Percentiles rank a stretch among this genome's conserved stretches.
phyloP scores from a whole-genome alignment of 2,888 invertebrate genomes.

The Scaeva pyrastri region DNA sequence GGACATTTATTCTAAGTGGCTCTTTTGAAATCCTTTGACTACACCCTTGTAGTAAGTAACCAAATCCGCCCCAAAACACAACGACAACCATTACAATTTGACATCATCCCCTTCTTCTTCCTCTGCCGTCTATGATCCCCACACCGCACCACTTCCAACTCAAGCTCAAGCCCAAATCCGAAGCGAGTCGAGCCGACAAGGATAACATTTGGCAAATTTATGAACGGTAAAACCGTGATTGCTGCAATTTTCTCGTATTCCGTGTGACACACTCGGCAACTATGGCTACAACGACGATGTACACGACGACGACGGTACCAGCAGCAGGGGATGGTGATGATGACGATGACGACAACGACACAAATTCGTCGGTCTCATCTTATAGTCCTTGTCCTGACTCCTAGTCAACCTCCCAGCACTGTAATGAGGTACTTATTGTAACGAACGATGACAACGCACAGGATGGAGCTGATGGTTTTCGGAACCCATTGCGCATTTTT shows the following conservation, averaged over 20 bases:
- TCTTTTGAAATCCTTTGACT: constrained; percentile 72
- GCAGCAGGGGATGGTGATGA: background rate
- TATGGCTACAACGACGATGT: background rate
- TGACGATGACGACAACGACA: constrained; percentile 16
- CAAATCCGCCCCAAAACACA: constrained; percentile 65
- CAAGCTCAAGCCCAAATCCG: background rate
- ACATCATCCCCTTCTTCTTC: constrained; percentile 5
- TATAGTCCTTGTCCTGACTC: background rate
- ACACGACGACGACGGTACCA: background rate
- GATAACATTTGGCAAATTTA: constrained; percentile 71
- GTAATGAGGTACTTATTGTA: constrained; percentile 75
- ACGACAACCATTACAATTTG: constrained; percentile 26
- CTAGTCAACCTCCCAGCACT: constrained; percentile 10
- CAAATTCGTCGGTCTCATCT: constrained; percentile 26
- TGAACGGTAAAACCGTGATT: constrained; percentile 75
- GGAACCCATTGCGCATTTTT: constrained; percentile 46
- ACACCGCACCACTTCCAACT: background rate
- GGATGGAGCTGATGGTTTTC: constrained; percentile 69
- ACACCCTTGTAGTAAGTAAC: constrained; percentile 74
- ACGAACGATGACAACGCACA: constrained; percentile 67
- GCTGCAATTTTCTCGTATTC: constrained; percentile 74
- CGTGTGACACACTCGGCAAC: constrained; percentile 51
- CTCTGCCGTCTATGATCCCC: background rate
- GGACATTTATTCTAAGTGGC: constrained; percentile 75
- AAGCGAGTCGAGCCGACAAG: constrained; percentile 43